Conservation (phyloP, 2,797 vertebrate species). For the Falco biarmicus region DNA sequence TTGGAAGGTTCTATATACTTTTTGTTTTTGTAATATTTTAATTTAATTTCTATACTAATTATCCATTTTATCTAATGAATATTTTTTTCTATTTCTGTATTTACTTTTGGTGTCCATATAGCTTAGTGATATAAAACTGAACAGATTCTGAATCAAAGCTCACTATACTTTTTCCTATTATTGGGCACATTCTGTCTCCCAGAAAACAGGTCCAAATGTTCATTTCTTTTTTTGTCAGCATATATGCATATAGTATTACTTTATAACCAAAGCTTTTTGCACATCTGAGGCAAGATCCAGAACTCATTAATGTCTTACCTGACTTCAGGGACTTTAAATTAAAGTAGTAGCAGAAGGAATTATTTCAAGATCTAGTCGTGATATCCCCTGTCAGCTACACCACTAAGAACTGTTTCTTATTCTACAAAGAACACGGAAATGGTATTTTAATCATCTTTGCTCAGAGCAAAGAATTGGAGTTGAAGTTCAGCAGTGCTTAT, state of each 20-base stretch:
- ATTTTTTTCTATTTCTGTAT: not conserved
- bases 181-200: not conserved
- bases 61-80: not conserved
- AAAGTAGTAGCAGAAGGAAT: not conserved
- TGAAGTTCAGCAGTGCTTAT: not conserved
- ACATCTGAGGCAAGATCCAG: not conserved
- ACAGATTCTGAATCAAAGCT: not conserved
- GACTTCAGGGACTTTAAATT: constrained; percentile 22
- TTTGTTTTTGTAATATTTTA: not conserved
- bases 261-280: not conserved
- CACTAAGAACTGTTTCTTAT: not conserved
- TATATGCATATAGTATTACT: not conserved
- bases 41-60: not conserved
- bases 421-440: not conserved
- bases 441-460: constrained; percentile 5
- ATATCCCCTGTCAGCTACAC: not conserved
- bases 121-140: not conserved
- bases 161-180: not conserved
- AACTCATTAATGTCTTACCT: constrained; percentile 9
- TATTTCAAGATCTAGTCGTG: constrained; percentile 4
- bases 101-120: not conserved
- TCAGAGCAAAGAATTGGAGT: not conserved
- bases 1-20: not conserved
- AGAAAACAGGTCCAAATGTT: not conserved
- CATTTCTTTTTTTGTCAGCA: not conserved